Conservation (phyloP, 2,888 invertebrate species). For the Acanthosepion lycidas region DNA sequence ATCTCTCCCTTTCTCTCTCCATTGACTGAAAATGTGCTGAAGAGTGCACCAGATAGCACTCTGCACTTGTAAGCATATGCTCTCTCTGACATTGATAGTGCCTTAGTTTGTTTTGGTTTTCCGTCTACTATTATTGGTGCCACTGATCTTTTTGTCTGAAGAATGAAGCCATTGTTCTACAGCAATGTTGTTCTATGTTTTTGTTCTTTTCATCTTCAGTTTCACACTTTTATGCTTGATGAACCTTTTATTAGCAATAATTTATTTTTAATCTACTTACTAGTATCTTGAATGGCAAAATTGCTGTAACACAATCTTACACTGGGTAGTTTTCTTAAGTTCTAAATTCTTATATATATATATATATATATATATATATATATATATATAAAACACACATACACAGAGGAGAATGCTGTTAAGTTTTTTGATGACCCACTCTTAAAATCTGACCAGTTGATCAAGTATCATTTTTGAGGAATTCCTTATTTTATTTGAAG, state of each 20-base stretch:
- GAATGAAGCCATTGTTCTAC: background rate
- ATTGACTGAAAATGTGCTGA: conserved; percentile 33
- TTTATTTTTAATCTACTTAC: background rate
- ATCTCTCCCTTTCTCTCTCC: background rate
- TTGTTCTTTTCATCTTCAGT: background rate
- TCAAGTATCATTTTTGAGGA: too few relatives aligned
- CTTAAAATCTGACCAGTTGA: too few relatives aligned
- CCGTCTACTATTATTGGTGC: background rate
- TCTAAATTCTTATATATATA: background rate
- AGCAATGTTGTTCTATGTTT: background rate
- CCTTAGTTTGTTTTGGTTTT: conserved; percentile 16
- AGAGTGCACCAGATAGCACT: background rate
- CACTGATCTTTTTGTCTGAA: background rate
- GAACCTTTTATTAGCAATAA: background rate
- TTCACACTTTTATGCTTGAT: background rate
- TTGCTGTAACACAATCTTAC: background rate
- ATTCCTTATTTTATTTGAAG: too few relatives aligned
- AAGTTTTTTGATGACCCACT: too few relatives aligned
- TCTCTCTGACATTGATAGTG: conserved; percentile 24
- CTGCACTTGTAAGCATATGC: background rate
- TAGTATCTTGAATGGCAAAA: background rate
- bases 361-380: too few relatives aligned
- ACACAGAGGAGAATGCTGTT: too few relatives aligned
- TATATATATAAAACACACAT: too few relatives aligned
- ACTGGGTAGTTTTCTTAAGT: background rate